Evolutionary conservation across 1,140 invertebrate species (phyloP).

Genomic region (Diabrotica virgifera): DNA sequence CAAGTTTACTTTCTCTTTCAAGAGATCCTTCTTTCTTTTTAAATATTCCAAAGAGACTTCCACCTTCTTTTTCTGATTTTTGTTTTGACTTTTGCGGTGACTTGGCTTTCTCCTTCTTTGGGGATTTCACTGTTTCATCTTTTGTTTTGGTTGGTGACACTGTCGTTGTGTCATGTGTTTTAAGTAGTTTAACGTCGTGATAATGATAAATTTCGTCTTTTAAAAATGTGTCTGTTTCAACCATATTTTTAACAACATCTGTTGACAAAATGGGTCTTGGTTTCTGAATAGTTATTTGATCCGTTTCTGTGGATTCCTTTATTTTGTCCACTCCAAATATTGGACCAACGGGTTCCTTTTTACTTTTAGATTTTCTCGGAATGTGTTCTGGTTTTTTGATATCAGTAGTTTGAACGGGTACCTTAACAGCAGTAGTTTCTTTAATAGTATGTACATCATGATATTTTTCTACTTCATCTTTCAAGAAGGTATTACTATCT

Average conservation of each 20-base stretch:
- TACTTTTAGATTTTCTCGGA: constrained; percentile 11
- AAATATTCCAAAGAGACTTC: constrained; percentile 14
- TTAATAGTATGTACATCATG: constrained; percentile 24
- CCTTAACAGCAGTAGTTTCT: background rate
- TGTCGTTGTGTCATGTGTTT: background rate
- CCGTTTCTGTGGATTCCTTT: constrained; percentile 22
- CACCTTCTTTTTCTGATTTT: background rate
- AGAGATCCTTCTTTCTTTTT: background rate
- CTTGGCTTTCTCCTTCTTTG: background rate
- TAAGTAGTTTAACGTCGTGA: constrained; percentile 21
- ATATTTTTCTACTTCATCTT: constrained; percentile 24
- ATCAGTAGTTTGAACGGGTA: background rate
- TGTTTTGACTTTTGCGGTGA: constrained; percentile 12
- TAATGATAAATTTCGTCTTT: constrained; percentile 25
- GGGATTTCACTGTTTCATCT: background rate
- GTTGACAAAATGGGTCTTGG: constrained; percentile 1
- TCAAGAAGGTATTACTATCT: constrained; percentile 23
- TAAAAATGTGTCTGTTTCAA: constrained; percentile 21
- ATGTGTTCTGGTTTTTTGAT: background rate
- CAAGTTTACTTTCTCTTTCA: too few species aligned
- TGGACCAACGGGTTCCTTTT: constrained; percentile 26
- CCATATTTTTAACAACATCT: constrained; percentile 14
- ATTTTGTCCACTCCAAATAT: constrained; percentile 32
- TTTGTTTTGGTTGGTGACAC: background rate
- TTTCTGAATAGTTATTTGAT: constrained; percentile 5